phyloP scores from a whole-genome alignment of 2,888 invertebrate genomes.

The Calameuta idolon region DNA sequence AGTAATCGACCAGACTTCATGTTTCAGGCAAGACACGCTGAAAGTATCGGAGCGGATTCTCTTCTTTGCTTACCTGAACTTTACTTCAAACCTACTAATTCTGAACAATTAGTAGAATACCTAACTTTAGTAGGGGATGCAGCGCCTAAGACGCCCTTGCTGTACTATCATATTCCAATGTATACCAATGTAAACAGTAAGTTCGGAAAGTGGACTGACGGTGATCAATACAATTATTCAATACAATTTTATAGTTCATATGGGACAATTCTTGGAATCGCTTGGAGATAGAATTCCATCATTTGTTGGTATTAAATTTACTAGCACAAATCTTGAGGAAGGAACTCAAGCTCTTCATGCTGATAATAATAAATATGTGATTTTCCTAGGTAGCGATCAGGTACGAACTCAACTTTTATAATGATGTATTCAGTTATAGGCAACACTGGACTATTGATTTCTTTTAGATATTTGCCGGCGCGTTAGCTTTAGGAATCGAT shows the following conservation, averaged over 20 bases:
- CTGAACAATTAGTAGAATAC: constrained; percentile 75
- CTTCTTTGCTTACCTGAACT: constrained; percentile 81
- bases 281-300: constrained; percentile 76
- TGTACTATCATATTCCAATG: constrained; percentile 86
- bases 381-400: constrained; percentile 79
- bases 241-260: constrained; percentile 72
- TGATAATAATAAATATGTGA: constrained; percentile 69
- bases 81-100: constrained; percentile 77
- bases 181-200: constrained; percentile 80
- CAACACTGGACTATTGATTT: constrained; percentile 15
- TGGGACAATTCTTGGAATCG: constrained; percentile 76
- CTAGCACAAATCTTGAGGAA: constrained; percentile 78
- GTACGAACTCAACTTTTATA: constrained; percentile 59
- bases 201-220: constrained; percentile 41
- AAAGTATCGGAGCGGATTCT: constrained; percentile 74
- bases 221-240: background rate
- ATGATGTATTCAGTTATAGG: background rate
- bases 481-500: constrained; percentile 76
- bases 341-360: constrained; percentile 73
- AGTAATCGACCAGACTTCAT: background rate
- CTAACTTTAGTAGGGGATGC: constrained; percentile 75
- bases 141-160: constrained; percentile 81
- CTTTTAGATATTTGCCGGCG: constrained; percentile 75
- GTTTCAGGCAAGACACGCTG: constrained; percentile 76
- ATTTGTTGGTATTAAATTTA: constrained; percentile 87